Base-by-base conservation (phyloP, 2,797 vertebrate genomes). In the Malacoctenus gilli region DNA sequence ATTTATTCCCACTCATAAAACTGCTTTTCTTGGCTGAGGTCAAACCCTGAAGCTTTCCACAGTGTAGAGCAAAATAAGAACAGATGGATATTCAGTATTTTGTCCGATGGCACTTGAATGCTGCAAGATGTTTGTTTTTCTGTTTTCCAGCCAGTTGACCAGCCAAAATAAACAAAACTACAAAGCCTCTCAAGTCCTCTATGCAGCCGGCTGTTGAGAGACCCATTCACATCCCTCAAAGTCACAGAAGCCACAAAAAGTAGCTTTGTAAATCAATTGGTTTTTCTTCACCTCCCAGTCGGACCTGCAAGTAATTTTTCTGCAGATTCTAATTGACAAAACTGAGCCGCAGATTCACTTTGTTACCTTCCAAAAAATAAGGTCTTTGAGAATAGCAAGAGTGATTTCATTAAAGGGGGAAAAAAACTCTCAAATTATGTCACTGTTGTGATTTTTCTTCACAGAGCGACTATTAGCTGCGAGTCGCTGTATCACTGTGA, bases 201-300 rank as follows among this genome's bases (percentile, higher is more conserved):
- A 51, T 13, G 35, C 41, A 50, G 39, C 11, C 22, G 47, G 37
- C 52, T 54, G 54, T 47, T 39, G 41, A 54, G 25, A 7, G 16
- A 51, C 42, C 22, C 11, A 5, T 39, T 61, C 38, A 70, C 2
- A 15, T 50, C 32, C 39, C 18, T 59, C 40, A 47, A 60, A 75
- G 53, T 70, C 41, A 66, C 58, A 60, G 11, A 68, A 41, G 34
- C 25, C 21, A 46, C 58, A 34, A n/a, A n/a, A n/a, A 38, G 47
- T 43, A 20, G 38, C 23, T 54, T 48, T 19, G 5, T 32, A 40
- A 61, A 54, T 48, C 5, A 49, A 28, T 28, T n/a, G n/a, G n/a
- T n/a, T n/a, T n/a, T 16, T 56, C 51, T 65, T 53, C 19, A 47
- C 23, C 54, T 60, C 39, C 68, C 23, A 51, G 39, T 72, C 49